Evolutionary conservation across 2,797 vertebrate genomes (phyloP).

Genomic region (Sebastes melanostomus): DNA sequence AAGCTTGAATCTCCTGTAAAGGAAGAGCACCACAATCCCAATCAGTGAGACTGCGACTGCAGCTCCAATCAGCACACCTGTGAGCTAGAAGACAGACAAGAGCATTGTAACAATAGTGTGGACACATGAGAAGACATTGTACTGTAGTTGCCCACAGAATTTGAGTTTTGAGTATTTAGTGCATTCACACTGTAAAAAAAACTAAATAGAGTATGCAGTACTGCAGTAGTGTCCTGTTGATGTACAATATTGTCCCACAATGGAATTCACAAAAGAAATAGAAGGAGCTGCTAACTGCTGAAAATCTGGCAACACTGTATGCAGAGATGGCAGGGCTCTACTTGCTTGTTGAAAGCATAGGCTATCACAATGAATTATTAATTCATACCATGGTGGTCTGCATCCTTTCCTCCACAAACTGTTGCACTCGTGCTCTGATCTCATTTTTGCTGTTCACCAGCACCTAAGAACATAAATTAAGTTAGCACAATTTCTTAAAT

Average conservation of each 20-base stretch:
- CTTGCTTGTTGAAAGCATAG: neutral
- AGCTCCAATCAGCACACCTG: constrained; percentile 89
- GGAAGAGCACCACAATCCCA: constrained; percentile 84
- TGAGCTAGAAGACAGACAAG: constrained; percentile 80
- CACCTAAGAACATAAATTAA: constrained; percentile 69
- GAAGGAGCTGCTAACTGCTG: neutral
- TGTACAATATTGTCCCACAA: neutral
- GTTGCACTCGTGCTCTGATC: constrained; percentile 79
- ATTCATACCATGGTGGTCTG: constrained; percentile 91
- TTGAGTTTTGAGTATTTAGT: neutral
- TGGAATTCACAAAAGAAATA: neutral
- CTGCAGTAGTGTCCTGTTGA: neutral
- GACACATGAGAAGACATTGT: neutral
- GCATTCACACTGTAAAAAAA: neutral
- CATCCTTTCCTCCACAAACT: constrained; percentile 88
- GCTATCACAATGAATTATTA: neutral
- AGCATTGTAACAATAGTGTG: neutral
- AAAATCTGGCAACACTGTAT: neutral
- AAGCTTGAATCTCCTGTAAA: constrained; percentile 85
- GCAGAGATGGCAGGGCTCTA: neutral
- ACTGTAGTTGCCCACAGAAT: neutral
- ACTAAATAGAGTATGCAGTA: neutral
- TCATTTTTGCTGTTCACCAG: constrained; percentile 61
- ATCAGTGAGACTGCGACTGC: constrained; percentile 83
- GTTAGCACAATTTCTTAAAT: neutral